These are phyloP conservation scores for Hylyphantes graminicola DNA, from an alignment of 1,140 invertebrate genomes.

Conservation along the genomic window DNA sequence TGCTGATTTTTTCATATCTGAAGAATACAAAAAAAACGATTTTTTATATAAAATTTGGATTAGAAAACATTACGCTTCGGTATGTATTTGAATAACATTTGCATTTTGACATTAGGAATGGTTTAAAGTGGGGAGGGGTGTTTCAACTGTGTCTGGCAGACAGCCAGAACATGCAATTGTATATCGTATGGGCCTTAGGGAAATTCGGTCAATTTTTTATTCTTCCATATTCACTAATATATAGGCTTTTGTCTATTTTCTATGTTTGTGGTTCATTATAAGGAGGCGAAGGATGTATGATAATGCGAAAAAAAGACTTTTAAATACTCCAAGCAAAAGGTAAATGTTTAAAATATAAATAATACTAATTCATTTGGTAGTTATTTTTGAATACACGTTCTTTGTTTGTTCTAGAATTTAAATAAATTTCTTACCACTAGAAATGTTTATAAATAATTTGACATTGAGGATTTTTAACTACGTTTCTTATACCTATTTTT, in stretches of 20 bases:
- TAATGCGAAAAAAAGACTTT: too few species aligned
- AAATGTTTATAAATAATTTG: too few species aligned
- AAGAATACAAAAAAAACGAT: slow-evolving; percentile 20
- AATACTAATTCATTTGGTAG: too few species aligned
- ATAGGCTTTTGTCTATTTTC: slow-evolving; percentile 23
- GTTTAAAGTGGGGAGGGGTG: slow-evolving; percentile 27
- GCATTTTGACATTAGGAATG: slow-evolving; percentile 43
- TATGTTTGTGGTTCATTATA: neutral
- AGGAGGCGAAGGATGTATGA: neutral
- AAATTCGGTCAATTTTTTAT: slow-evolving; percentile 12
- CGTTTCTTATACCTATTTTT: too few species aligned
- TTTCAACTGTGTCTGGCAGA: slow-evolving; percentile 11
- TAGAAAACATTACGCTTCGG: slow-evolving; percentile 46
- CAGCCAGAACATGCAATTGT: slow-evolving; percentile 24
- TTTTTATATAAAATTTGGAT: slow-evolving; percentile 48
- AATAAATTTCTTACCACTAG: too few species aligned
- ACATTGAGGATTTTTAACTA: too few species aligned
- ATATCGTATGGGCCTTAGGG: neutral
- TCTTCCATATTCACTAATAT: slow-evolving; percentile 5
- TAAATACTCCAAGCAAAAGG: too few species aligned
- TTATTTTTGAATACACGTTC: too few species aligned
- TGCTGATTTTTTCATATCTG: neutral
- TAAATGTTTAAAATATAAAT: too few species aligned
- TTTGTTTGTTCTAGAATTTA: too few species aligned
- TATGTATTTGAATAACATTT: slow-evolving; percentile 50